Conservation (phyloP, 2,888 invertebrate genomes). For the Spisula subtruncata region DNA sequence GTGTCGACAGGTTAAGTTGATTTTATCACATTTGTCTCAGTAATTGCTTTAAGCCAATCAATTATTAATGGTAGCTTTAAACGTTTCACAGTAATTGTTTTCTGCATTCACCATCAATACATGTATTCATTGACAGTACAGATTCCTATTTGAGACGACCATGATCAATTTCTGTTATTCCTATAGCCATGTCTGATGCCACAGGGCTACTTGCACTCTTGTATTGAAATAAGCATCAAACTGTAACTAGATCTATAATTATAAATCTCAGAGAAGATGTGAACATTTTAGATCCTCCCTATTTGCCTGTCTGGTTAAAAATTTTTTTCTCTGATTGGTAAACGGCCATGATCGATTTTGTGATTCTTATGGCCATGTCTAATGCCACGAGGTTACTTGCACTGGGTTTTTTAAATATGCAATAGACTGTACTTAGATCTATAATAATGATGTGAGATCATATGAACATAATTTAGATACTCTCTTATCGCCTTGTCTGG, state of each 20-base stretch:
- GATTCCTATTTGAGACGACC: background rate
- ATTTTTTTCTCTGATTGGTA: no score
- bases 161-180: background rate
- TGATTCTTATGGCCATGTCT: no score
- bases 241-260: no score
- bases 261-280: background rate
- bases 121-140: background rate
- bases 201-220: no score
- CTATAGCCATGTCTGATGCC: background rate
- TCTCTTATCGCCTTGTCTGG: no score
- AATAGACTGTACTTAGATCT: no score
- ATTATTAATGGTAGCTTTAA: constrained; percentile 15
- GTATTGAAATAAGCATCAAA: no score
- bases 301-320: background rate
- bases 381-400: no score
- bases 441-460: no score
- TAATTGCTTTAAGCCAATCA: constrained; percentile 19
- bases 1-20: constrained; percentile 11
- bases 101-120: background rate
- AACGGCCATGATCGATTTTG: no score
- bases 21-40: constrained; percentile 1
- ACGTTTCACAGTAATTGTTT: background rate
- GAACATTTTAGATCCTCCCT: background rate
- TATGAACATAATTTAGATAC: no score
- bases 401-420: no score